A percentile compares a stretch with the other conserved stretches of the same genome.
Conservation (phyloP, 1,140 invertebrate genomes). For the Oedothorax gibbosus region DNA sequence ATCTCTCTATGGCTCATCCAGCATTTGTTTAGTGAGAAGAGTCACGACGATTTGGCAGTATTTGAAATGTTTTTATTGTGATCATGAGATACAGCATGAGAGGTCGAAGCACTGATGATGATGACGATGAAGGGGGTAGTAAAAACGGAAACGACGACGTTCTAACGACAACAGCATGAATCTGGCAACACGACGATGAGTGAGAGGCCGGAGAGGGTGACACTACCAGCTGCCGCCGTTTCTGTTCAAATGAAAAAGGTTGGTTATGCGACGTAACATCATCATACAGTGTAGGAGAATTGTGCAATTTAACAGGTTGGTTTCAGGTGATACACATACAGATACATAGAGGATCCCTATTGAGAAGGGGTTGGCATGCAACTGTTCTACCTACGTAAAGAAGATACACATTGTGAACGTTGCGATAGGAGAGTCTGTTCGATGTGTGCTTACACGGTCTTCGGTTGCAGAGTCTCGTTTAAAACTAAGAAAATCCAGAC, state of each 20-base stretch:
- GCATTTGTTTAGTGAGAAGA: slow-evolving; percentile 39
- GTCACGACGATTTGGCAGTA: slow-evolving; percentile 51
- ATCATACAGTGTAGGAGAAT: slow-evolving; percentile 45
- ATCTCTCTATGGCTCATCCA: slow-evolving; percentile 48
- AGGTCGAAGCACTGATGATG: too few species aligned
- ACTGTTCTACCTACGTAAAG: too few species aligned
- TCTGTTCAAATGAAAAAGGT: slow-evolving; percentile 59
- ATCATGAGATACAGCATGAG: slow-evolving; percentile 49
- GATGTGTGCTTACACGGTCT: too few species aligned
- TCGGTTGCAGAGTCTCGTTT: too few species aligned
- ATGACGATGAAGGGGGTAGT: too few species aligned
- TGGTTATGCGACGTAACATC: slow-evolving; percentile 56
- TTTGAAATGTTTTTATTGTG: slow-evolving; percentile 51
- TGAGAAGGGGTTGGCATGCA: too few species aligned
- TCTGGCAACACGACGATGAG: slow-evolving; percentile 43
- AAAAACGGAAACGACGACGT: slow-evolving; percentile 31
- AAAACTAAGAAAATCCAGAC: too few species aligned
- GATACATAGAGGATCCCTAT: too few species aligned
- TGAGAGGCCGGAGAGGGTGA: slow-evolving; percentile 19
- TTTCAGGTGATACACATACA: too few species aligned
- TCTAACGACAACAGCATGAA: slow-evolving; percentile 39
- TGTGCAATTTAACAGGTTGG: background rate
- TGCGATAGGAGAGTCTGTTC: too few species aligned
- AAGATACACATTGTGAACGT: too few species aligned
- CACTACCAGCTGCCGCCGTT: slow-evolving; percentile 52